Evolutionary conservation across 2,113 vertebrate genomes (phyloP), one percentile per base, ranked within the genome.

Genomic region (Microtus montanus): DNA sequence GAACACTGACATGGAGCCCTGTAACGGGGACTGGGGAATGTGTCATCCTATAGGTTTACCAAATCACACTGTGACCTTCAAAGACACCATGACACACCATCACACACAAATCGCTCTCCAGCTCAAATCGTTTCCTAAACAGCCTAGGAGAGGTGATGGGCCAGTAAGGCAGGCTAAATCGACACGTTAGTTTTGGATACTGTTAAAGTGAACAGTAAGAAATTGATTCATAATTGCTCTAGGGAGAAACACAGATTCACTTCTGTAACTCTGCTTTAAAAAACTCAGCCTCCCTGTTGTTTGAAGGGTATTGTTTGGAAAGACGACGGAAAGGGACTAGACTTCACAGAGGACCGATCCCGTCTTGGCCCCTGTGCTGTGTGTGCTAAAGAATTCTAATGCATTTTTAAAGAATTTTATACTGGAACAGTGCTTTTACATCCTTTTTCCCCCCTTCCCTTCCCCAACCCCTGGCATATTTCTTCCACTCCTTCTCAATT

Each of bases 241-340:
- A 35, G 49, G 71, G 22, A 89, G 54, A 80, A 90, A 71, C n/a
- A 41, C 20, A 87, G 74, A 85, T 79, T 74, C n/a, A 5, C 22
- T 92, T 77, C 54, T 83, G 58, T 82, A 82, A 41, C 19, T 44
- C 61, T 78, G 54, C 79, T 92, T 91, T 82, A 77, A 66, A 61
- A 73, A 88, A 61, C 49, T 52, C 5, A 30, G 3, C 35, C 28
- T 63, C 15, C 52, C 54, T 70, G 84, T 90, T 80, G 75, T 38
- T 61, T 82, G n/a, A 88, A 83, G 77, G 15, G 22, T 47, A 20
- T 44, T 93, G 88, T 79, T 71, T 83, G 71, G 77, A 58, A 95
- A 9, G n/a, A 68, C 41, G 41, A 19, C 33, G 9, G 47, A 89
- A 66, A 52, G 33, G 41, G 38, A 47, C 5, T 87, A 52, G 15